Percentiles rank a stretch among this genome's conserved stretches.
phyloP scores from a whole-genome alignment of 2,113 vertebrate species.

The Onychorhynchus coronatus region DNA sequence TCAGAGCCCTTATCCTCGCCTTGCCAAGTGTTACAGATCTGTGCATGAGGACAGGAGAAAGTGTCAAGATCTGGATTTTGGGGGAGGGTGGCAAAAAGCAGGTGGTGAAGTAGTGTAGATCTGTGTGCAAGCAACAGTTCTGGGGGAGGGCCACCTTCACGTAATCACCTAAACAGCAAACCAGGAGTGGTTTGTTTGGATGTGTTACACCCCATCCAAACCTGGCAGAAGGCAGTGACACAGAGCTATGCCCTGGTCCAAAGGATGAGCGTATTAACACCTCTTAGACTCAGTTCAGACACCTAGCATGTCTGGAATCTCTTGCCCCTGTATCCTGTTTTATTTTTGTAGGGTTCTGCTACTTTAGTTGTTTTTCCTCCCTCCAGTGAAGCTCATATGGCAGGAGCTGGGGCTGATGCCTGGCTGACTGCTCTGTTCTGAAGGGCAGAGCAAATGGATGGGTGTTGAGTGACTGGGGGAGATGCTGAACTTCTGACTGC shows the following conservation, averaged over 20 bases:
- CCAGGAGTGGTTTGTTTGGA: fast-evolving
- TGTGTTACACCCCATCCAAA: background rate
- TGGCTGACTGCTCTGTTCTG: background rate
- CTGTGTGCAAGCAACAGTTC: background rate
- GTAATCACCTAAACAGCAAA: background rate
- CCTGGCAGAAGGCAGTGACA: background rate
- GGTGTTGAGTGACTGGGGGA: background rate
- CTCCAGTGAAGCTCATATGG: background rate
- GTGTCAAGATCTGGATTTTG: background rate
- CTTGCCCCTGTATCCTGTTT: background rate
- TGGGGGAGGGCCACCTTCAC: background rate
- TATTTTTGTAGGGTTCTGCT: background rate
- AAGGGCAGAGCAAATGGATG: fast-evolving
- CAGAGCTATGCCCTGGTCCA: background rate
- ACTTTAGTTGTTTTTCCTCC: background rate
- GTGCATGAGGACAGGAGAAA: background rate
- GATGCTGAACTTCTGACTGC: background rate
- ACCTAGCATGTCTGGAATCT: background rate
- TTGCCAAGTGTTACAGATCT: background rate
- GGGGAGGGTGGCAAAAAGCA: background rate
- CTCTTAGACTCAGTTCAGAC: background rate
- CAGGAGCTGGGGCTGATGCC: background rate
- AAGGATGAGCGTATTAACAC: background rate
- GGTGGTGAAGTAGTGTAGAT: background rate
- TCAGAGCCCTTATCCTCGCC: background rate